Conservation (phyloP, 2,888 invertebrate genomes). For the Gasteruption jaculator region DNA sequence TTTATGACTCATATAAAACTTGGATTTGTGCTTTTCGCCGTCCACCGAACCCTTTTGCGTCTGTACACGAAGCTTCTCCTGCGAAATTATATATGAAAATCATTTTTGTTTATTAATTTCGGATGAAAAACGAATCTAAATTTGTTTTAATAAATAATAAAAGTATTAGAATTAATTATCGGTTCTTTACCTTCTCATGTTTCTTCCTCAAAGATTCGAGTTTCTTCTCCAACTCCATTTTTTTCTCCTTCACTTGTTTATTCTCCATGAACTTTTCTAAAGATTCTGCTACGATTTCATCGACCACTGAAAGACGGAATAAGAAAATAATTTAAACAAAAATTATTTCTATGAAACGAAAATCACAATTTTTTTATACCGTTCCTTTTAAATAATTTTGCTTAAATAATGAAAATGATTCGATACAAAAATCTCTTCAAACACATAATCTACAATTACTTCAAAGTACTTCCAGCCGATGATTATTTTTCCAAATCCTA, state of each 20-base stretch:
- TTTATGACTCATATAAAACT: constrained; percentile 71
- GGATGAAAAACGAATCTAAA: constrained; percentile 8
- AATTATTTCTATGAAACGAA: no score
- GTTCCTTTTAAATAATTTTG: no score
- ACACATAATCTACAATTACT: no score
- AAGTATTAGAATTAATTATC: constrained; percentile 17
- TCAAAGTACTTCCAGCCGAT: no score
- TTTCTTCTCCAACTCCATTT: constrained; percentile 81
- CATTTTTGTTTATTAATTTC: neutral
- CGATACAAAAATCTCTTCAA: no score
- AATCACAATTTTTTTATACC: no score
- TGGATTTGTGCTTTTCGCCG: constrained; percentile 63
- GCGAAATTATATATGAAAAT: constrained; percentile 15
- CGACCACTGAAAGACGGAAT: constrained; percentile 34
- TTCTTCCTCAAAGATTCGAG: constrained; percentile 77
- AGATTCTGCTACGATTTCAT: constrained; percentile 68
- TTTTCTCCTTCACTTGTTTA: constrained; percentile 79
- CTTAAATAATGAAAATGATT: no score
- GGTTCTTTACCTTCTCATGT: constrained; percentile 66
- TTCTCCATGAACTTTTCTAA: constrained; percentile 75
- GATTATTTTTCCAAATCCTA: no score
- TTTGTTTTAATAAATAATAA: constrained; percentile 5
- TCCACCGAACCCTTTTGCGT: constrained; percentile 60
- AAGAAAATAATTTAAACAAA: constrained; percentile 5
- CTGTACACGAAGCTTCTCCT: constrained; percentile 61